Base-by-base conservation (phyloP, 2,797 vertebrate species). In the Malacoraja senta region DNA sequence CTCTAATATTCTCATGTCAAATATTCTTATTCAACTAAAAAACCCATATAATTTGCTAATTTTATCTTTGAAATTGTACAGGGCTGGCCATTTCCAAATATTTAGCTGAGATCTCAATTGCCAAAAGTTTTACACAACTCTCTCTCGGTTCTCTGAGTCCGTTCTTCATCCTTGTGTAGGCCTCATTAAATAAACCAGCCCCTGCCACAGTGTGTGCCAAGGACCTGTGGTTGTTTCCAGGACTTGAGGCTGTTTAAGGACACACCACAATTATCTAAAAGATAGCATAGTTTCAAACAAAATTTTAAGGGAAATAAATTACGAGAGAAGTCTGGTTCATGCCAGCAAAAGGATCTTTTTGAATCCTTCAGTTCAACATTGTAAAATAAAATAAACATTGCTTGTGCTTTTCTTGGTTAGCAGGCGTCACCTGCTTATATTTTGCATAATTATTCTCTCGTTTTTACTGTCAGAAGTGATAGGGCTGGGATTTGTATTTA, bases 151-250 rank as follows among this genome's bases (percentile, higher is more conserved):
- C 71, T 92, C 44, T 92, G 90, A 76, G 71, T 92, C 76, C 71
- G 65, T 92, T 92, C 71, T 92, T 92, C 90, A 92, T 92, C 90
- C 90, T 92, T 92, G 71, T 76, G 72, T 76, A 92, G 90, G 90
- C 90, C 90, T 76, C 90, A 92, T 58, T 92, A 92, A 92, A 92
- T 92, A 92, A 92, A 92, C 90, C 71, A 92, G 68, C 21, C 90
- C 44, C 15, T 92, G 90, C 63, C 29, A 71, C 17, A 76, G 12
- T 92, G n/a, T 76, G 90, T 76, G 90, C 90, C 90, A 92, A 92
- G 90, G 71, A 92, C 90, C 13, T n/a, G 90, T n/a, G 15, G 61
- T 63, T 88, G 61, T 65, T 88, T 92, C 72, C 90, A 72, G 72
- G 38, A 92, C 71, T 74, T 92, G 71, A 38, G 90, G 90, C 71